phyloP scores from a whole-genome alignment of 2,888 invertebrate species.

The Chrysomela aeneicollis region DNA sequence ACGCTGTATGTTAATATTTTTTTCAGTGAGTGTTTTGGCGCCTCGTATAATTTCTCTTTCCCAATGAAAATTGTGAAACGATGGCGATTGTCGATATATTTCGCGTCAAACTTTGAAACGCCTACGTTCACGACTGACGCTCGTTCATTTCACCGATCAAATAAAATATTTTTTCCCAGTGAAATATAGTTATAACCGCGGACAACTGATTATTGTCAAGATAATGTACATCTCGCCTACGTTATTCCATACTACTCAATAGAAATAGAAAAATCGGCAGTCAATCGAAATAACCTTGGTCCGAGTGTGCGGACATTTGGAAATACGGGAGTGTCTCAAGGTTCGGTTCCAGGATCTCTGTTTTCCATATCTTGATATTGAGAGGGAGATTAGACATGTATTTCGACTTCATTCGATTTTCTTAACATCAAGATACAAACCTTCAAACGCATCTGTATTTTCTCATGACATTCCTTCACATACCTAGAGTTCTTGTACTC shows the following conservation, averaged over 20 bases:
- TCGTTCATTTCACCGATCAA: conserved; percentile 16
- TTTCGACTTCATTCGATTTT: too few species aligned
- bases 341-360: neutral
- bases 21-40: conserved; percentile 6
- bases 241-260: neutral
- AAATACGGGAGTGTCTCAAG: neutral
- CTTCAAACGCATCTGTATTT: too few species aligned
- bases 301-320: neutral
- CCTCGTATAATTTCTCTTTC: conserved; percentile 6
- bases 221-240: conserved; percentile 3
- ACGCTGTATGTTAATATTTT: neutral
- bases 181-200: conserved; percentile 24
- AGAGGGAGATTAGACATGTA: too few species aligned
- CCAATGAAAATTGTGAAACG: conserved; percentile 15
- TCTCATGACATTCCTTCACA: too few species aligned
- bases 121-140: conserved; percentile 32
- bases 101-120: conserved; percentile 27
- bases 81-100: conserved; percentile 22
- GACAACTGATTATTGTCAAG: conserved; percentile 21
- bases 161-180: conserved; percentile 22
- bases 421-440: too few species aligned
- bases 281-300: neutral
- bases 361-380: neutral
- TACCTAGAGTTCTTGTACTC: too few species aligned
- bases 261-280: neutral